phyloP scores from a whole-genome alignment of 2,888 invertebrate genomes.

The Eueremaeus valkanovi region DNA sequence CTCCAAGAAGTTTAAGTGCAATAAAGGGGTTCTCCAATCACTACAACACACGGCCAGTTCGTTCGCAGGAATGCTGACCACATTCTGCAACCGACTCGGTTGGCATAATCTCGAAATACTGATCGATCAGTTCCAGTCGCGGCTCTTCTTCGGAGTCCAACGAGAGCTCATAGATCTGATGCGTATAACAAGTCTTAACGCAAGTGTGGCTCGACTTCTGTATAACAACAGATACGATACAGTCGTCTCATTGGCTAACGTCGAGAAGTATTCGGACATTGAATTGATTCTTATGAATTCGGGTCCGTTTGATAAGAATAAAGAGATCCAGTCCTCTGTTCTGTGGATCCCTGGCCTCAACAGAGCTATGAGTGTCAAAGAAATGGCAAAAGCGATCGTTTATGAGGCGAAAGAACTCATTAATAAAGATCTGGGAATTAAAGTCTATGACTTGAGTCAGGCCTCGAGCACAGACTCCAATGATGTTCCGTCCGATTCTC shows the following conservation, averaged over 20 bases:
- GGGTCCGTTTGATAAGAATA: conserved; percentile 57
- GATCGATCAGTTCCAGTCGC: conserved; percentile 85
- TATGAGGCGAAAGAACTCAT: conserved; percentile 36
- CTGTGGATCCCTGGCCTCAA: conserved; percentile 27
- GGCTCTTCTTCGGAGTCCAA: conserved; percentile 89
- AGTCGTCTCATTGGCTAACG: conserved; percentile 68
- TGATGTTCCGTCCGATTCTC: background rate
- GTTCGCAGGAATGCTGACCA: conserved; percentile 94
- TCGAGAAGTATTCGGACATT: conserved; percentile 64
- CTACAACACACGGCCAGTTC: conserved; percentile 91
- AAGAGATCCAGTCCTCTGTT: background rate
- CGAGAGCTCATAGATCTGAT: conserved; percentile 87
- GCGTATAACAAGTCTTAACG: conserved; percentile 75
- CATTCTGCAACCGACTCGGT: conserved; percentile 87
- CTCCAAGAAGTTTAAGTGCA: conserved; percentile 76
- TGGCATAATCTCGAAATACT: conserved; percentile 87
- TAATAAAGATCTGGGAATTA: conserved; percentile 33
- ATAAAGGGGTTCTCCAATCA: conserved; percentile 84
- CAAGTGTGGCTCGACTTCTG: conserved; percentile 71
- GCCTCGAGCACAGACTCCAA: background rate
- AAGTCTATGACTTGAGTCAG: conserved; percentile 21
- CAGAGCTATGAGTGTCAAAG: conserved; percentile 4
- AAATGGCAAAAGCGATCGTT: conserved; percentile 27
- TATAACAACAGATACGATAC: conserved; percentile 74
- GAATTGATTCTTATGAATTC: conserved; percentile 73